phyloP scores from a whole-genome alignment of 2,888 invertebrate genomes.

The Hartigia nigra region DNA sequence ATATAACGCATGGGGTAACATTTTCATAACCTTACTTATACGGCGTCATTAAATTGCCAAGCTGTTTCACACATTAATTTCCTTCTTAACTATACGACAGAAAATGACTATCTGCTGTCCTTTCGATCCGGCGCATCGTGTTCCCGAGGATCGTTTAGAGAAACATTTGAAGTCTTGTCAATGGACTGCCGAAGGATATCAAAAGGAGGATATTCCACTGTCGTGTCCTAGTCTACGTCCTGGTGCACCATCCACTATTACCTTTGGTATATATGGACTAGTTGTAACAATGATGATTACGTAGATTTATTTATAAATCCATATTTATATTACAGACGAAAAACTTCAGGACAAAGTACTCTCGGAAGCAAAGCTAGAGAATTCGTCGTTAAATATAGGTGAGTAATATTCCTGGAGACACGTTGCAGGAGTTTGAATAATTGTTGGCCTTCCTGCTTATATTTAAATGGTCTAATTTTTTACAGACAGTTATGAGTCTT shows the following conservation, averaged over 20 bases:
- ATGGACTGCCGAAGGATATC: conserved; percentile 67
- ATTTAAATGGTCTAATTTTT: conserved; percentile 51
- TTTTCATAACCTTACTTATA: neutral
- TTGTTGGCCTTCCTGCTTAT: conserved; percentile 10
- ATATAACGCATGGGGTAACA: conserved; percentile 36
- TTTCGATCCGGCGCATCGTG: conserved; percentile 65
- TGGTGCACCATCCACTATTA: conserved; percentile 55
- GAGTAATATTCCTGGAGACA: conserved; percentile 30
- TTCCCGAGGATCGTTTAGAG: conserved; percentile 62
- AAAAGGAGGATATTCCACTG: conserved; percentile 63
- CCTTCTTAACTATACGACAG: conserved; percentile 7
- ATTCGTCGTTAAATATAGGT: conserved; percentile 55
- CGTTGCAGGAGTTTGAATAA: neutral
- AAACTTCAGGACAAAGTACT: conserved; percentile 61
- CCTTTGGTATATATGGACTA: conserved; percentile 51
- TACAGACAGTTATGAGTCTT: conserved; percentile 57
- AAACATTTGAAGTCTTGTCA: conserved; percentile 67
- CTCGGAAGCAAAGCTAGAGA: conserved; percentile 43
- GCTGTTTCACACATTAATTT: neutral
- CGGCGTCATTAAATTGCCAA: neutral
- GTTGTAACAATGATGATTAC: neutral
- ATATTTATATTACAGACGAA: conserved; percentile 61
- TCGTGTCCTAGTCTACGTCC: conserved; percentile 61
- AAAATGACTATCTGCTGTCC: conserved; percentile 61
- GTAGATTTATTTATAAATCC: neutral